phyloP scores from a whole-genome alignment of 1,140 invertebrate species.

The Nebria ingens region DNA sequence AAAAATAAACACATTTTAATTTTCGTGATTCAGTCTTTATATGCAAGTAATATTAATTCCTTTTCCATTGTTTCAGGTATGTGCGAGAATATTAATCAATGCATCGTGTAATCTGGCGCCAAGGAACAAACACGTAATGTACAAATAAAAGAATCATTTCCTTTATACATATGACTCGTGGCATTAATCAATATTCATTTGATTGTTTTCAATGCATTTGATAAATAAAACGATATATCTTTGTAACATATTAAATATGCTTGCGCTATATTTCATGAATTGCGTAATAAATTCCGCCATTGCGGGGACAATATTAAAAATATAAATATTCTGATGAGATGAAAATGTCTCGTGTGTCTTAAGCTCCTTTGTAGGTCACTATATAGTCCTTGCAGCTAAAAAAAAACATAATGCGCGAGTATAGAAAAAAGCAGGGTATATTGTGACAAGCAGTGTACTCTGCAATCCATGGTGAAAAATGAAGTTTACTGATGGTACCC shows the following conservation, averaged over 20 bases:
- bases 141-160: background rate
- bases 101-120: background rate
- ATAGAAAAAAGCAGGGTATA: background rate
- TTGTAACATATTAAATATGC: too few relatives aligned
- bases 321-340: background rate
- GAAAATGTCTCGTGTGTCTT: background rate
- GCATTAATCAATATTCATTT: too few relatives aligned
- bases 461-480: constrained; percentile 5
- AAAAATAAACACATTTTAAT: too few relatives aligned
- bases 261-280: background rate
- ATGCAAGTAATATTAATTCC: background rate
- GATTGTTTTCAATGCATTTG: too few relatives aligned
- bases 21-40: background rate
- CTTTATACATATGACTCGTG: too few relatives aligned
- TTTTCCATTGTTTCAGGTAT: constrained; percentile 2
- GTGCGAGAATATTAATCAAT: background rate
- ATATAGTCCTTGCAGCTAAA: background rate
- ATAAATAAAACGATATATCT: too few relatives aligned
- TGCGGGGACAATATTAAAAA: background rate
- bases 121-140: background rate
- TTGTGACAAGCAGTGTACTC: background rate
- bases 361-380: too few relatives aligned
- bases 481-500: constrained; percentile 3
- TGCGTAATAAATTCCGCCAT: background rate
- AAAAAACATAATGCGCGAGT: background rate